Percentiles rank a stretch among this genome's conserved stretches.
Conservation (phyloP, 2,797 vertebrate genomes). For the Eremophila alpestris region DNA sequence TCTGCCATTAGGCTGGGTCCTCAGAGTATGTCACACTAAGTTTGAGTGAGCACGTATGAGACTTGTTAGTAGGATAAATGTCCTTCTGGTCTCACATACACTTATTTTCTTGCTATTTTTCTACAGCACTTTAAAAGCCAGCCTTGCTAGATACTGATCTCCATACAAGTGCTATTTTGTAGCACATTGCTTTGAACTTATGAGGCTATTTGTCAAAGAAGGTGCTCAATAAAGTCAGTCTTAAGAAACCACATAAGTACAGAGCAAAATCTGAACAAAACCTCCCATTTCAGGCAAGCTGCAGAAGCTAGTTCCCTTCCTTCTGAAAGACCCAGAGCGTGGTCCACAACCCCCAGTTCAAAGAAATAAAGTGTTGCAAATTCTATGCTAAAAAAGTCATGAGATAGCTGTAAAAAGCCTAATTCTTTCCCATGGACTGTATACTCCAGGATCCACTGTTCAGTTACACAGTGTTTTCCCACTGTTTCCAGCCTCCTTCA, state of each 20-base stretch:
- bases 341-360: not conserved
- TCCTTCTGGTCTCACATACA: not conserved
- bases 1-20: not conserved
- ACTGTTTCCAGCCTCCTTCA: not conserved
- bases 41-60: not conserved
- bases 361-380: not conserved
- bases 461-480: not conserved
- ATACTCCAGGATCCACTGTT: not conserved
- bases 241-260: not conserved
- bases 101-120: constrained; percentile 10
- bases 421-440: not conserved
- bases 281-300: not conserved
- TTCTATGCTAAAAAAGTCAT: not conserved
- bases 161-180: not conserved
- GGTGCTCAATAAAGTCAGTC: not conserved
- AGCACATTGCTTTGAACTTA: not conserved
- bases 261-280: not conserved
- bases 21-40: not conserved
- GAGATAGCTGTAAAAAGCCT: not conserved
- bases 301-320: not conserved
- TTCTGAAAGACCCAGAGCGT: not conserved
- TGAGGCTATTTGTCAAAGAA: not conserved
- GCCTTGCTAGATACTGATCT: not conserved
- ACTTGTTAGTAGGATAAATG: constrained; percentile 3
- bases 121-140: not conserved